Evolutionary conservation across 1,140 invertebrate species (phyloP).

Genomic region (Aphidius ervi): DNA sequence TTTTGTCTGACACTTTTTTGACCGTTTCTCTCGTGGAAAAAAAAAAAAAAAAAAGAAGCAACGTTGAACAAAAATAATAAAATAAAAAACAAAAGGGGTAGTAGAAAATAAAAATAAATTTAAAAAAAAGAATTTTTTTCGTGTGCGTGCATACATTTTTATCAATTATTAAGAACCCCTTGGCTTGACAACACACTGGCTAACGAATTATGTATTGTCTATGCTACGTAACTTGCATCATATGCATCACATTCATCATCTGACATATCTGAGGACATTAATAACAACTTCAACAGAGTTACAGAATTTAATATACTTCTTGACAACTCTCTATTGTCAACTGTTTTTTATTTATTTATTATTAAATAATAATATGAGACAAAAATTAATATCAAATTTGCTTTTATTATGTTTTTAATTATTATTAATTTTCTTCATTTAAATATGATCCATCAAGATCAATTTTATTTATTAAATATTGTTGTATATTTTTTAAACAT

Average conservation of each 20-base stretch:
- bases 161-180: constrained; percentile 52
- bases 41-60: constrained; percentile 9
- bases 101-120: background rate
- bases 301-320: constrained; percentile 37
- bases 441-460: no score
- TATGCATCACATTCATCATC: constrained; percentile 18
- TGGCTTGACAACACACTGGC: background rate
- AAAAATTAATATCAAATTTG: background rate
- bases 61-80: constrained; percentile 4
- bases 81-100: background rate
- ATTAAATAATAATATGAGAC: background rate
- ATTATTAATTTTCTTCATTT: background rate
- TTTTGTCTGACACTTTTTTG: constrained; percentile 28
- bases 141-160: constrained; percentile 49
- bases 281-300: constrained; percentile 43
- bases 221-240: constrained; percentile 4
- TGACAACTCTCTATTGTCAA: constrained; percentile 20
- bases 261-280: constrained; percentile 41
- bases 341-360: background rate
- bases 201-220: constrained; percentile 17
- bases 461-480: no score
- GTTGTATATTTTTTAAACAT: no score
- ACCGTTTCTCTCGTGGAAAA: constrained; percentile 24
- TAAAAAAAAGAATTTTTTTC: background rate
- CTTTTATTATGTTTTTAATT: background rate